Evolutionary conservation across 2,888 invertebrate species (phyloP).

Genomic region (Drosophila pegasa): DNA sequence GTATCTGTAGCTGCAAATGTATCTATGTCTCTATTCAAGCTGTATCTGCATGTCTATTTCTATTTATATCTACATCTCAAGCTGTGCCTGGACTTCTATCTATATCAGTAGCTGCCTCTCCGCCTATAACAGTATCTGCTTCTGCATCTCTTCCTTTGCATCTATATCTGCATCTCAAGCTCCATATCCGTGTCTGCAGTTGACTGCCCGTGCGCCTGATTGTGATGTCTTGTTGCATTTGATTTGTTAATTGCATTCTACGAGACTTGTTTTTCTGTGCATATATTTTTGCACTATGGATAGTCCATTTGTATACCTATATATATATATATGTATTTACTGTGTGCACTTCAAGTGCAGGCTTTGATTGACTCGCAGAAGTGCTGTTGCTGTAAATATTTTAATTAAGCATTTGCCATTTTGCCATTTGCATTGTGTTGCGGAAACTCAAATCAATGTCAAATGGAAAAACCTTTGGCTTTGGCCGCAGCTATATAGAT

Average conservation of each 20-base stretch:
- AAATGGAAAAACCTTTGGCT: conserved; percentile 32
- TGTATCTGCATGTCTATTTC: no score
- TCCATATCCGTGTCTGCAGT: conserved; percentile 19
- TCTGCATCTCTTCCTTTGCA: background rate
- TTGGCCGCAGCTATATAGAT: conserved; percentile 21
- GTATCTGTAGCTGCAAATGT: no score
- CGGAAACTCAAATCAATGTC: conserved; percentile 74
- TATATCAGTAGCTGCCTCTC: no score
- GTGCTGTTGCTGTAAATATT: conserved; percentile 56
- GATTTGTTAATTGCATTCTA: conserved; percentile 72
- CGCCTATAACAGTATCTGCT: no score
- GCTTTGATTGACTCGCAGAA: conserved; percentile 70
- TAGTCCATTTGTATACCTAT: conserved; percentile 6
- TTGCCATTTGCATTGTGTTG: conserved; percentile 48
- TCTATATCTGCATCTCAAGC: background rate
- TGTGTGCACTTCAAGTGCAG: conserved; percentile 42
- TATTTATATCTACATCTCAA: conserved; percentile 7
- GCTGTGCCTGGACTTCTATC: background rate
- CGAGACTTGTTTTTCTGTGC: conserved; percentile 16
- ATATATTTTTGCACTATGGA: background rate
- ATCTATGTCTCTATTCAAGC: no score
- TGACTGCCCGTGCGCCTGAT: conserved; percentile 12
- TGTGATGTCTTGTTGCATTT: conserved; percentile 49
- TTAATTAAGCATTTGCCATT: conserved; percentile 63
- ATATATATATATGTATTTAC: background rate